phyloP scores from a whole-genome alignment of 2,888 invertebrate species.

The Torymus tubicola region DNA sequence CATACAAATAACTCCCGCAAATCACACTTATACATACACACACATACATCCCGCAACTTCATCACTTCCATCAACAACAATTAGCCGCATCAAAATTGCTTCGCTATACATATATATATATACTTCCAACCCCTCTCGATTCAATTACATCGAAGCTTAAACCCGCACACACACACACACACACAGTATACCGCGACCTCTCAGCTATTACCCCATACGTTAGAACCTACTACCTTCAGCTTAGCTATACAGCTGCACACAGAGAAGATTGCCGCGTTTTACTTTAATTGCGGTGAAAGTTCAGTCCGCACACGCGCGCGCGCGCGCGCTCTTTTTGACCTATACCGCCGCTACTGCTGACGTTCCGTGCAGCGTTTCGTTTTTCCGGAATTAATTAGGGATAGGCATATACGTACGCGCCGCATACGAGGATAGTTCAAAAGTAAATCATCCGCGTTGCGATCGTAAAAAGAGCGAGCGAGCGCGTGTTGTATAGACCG shows the following conservation, averaged over 20 bases:
- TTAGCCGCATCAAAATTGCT: no score
- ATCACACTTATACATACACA: no score
- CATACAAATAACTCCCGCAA: no score
- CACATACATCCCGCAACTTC: no score
- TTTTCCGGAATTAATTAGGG: conserved; percentile 41
- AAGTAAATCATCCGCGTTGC: conserved; percentile 37
- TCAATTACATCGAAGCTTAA: no score
- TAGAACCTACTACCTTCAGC: conserved; percentile 52
- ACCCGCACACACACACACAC: no score
- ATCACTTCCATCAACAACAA: no score
- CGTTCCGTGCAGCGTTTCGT: background rate
- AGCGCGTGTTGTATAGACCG: no score
- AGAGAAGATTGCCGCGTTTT: conserved; percentile 67
- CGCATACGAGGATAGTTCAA: background rate
- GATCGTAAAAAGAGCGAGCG: conserved; percentile 22
- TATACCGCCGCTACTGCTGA: background rate
- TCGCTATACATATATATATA: no score
- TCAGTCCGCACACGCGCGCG: conserved; percentile 49
- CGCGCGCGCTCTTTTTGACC: background rate
- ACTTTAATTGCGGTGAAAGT: conserved; percentile 71
- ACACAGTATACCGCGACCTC: background rate
- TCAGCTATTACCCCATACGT: conserved; percentile 64
- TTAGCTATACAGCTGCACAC: conserved; percentile 53
- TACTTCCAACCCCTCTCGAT: no score
- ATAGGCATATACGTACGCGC: background rate